Base-by-base conservation (phyloP, 2,888 invertebrate species). In the Hirudinaria manillensis region DNA sequence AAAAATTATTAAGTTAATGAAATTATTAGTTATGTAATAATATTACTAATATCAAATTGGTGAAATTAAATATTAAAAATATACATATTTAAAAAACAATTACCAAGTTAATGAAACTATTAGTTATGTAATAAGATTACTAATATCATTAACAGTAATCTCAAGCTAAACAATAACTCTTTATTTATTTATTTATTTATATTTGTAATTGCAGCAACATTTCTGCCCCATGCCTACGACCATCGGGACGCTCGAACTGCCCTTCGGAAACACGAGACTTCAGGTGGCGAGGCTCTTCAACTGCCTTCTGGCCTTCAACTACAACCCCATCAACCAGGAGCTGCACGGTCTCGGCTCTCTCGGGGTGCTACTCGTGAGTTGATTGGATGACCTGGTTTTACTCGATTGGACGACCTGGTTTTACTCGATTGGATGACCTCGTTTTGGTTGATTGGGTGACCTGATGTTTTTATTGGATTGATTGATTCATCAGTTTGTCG, bases 211-310 rank as follows among this genome's bases (percentile, higher is more conserved):
- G 24, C 81, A 85, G 85, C 86, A 86, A 85, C 79, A 81, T 45
- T 85, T 82, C 80, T 78, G 88, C 87, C 85, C 89, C 74, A 89
- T 92, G 81, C 87, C 88, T 81, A 91, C 91, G 80, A 90, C 90
- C 79, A 89, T 89, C 80, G 91, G 92, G 77, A 83, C 89, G 78
- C 85, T 92, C 81, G 89, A 90, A 80, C 90, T 90, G 78, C 92
- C 92, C 38, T 88, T 93, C 81, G 93, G 93, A 77, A 90, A 90
- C 84, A 90, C 91, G 68, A 88, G 93, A 79, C 87, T 93, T 78
- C 91, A 93, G 85, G 90, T 93, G 80, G 90, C 91, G 77, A 90
- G 90, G 83, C 88, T 94, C 80, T 88, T 94, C 82, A 90, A 91
- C 79, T 90, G 90, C 76, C 88, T 94, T 81, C 88, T 93, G 70